Evolutionary conservation across 2,888 invertebrate genomes (phyloP).

Genomic region (Drosophila nr. medialis): DNA sequence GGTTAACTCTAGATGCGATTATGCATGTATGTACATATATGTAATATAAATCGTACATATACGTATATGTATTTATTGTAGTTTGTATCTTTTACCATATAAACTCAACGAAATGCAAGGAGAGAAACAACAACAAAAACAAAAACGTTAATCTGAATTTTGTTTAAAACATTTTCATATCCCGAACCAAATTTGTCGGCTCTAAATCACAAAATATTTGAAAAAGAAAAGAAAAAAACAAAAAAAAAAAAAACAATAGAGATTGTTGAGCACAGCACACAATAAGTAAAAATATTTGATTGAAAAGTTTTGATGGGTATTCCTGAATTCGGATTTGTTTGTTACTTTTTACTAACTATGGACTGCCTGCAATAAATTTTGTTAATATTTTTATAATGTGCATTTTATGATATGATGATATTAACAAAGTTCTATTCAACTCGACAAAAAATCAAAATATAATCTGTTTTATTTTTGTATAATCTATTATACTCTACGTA

Average conservation of each 20-base stretch:
- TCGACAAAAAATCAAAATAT: slow-evolving; percentile 79
- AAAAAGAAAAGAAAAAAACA: slow-evolving; percentile 12
- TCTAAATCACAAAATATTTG: slow-evolving; percentile 6
- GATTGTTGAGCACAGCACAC: slow-evolving; percentile 53
- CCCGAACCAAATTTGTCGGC: slow-evolving; percentile 34
- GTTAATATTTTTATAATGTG: slow-evolving; percentile 81
- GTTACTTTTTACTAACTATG: slow-evolving; percentile 78
- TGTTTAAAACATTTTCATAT: slow-evolving; percentile 37
- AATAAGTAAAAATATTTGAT: slow-evolving; percentile 37
- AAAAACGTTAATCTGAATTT: slow-evolving; percentile 35
- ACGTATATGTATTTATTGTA: slow-evolving; percentile 31
- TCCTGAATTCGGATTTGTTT: slow-evolving; percentile 75
- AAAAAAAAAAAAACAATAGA: slow-evolving; percentile 37
- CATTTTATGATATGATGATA: slow-evolving; percentile 80
- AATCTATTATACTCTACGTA: slow-evolving; percentile 65
- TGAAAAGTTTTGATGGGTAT: slow-evolving; percentile 54
- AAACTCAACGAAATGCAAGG: slow-evolving; percentile 44
- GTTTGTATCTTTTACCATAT: slow-evolving; percentile 44
- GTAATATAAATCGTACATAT: slow-evolving; percentile 23
- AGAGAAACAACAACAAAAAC: slow-evolving; percentile 1
- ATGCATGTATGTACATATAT: slow-evolving; percentile 24
- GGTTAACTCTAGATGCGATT: slow-evolving; percentile 24
- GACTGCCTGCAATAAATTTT: slow-evolving; percentile 84
- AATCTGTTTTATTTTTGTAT: slow-evolving; percentile 81
- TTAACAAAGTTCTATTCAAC: slow-evolving; percentile 82